A percentile compares a stretch with the other conserved stretches of the same genome.
Conservation (phyloP, 1,140 invertebrate species). For the Spodoptera frugiperda region DNA sequence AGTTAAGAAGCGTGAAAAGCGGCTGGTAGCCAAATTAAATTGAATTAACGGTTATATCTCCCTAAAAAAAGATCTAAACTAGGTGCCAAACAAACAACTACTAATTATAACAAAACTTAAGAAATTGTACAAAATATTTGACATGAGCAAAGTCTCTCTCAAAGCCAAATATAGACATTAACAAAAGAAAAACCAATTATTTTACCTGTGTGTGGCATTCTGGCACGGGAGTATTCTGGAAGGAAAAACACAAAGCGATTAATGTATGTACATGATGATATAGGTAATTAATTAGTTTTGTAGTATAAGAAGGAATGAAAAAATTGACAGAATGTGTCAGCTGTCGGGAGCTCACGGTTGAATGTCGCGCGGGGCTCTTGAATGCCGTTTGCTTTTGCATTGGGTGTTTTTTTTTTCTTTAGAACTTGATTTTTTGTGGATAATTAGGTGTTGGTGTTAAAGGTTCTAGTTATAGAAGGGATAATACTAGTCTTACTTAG, state of each 20-base stretch:
- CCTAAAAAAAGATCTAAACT: too few relatives aligned
- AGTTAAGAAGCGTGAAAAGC: too few relatives aligned
- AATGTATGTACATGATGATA: conserved; percentile 20
- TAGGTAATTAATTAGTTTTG: conserved; percentile 14
- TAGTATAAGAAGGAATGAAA: not conserved
- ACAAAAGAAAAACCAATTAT: conserved; percentile 32
- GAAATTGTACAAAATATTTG: too few relatives aligned
- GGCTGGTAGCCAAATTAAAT: too few relatives aligned
- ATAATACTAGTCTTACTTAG: too few relatives aligned
- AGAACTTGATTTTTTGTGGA: not conserved
- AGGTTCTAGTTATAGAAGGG: too few relatives aligned
- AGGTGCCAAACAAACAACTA: too few relatives aligned
- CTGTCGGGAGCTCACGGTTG: not conserved
- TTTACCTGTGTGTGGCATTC: conserved; percentile 80
- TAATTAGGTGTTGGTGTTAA: not conserved
- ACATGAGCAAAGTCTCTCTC: too few relatives aligned
- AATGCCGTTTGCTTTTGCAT: not conserved
- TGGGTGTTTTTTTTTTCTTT: too few relatives aligned
- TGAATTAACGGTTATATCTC: too few relatives aligned
- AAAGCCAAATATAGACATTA: not conserved
- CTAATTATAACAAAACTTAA: too few relatives aligned
- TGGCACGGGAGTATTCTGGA: conserved; percentile 62
- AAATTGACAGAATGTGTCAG: conserved; percentile 4
- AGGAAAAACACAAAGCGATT: conserved; percentile 58
- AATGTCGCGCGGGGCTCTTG: conserved; percentile 12